These are phyloP conservation scores for Myotis vivesi DNA, from an alignment of 2,797 vertebrate genomes.

Conservation along the genomic window DNA sequence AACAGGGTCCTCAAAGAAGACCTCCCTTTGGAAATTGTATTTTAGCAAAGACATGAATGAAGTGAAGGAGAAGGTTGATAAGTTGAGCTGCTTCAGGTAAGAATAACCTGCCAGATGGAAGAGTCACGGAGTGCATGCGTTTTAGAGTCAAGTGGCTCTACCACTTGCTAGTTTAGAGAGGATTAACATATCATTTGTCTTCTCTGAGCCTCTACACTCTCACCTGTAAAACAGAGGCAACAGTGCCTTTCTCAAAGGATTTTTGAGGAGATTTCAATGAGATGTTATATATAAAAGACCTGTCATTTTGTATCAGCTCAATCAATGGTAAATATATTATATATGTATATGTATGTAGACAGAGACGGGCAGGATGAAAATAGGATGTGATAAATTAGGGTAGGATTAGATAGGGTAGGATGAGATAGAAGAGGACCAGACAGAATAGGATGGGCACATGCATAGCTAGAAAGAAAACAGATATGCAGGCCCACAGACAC, in stretches of 20 bases:
- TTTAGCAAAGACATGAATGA: background rate
- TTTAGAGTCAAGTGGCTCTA: background rate
- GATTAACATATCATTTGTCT: background rate
- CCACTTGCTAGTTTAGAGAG: background rate
- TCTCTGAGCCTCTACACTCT: background rate
- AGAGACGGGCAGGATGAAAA: background rate
- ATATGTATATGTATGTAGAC: background rate
- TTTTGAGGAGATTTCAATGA: slow-evolving; percentile 3
- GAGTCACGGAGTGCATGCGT: background rate
- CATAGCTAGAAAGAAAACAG: background rate
- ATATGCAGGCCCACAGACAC: background rate
- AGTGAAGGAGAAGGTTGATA: background rate
- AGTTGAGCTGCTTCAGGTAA: background rate
- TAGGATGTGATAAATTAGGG: background rate
- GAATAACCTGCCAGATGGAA: background rate
- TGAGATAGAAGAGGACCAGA: background rate
- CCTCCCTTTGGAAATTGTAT: background rate
- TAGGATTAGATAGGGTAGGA: background rate
- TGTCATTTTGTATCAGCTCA: background rate
- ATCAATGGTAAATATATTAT: background rate
- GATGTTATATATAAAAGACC: background rate
- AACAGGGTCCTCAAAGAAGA: background rate
- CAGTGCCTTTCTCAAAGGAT: background rate
- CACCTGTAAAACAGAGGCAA: background rate
- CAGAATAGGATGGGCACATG: background rate